Evolutionary conservation across 2,797 vertebrate species (phyloP).

Genomic region (Lithobates sylvaticus): DNA sequence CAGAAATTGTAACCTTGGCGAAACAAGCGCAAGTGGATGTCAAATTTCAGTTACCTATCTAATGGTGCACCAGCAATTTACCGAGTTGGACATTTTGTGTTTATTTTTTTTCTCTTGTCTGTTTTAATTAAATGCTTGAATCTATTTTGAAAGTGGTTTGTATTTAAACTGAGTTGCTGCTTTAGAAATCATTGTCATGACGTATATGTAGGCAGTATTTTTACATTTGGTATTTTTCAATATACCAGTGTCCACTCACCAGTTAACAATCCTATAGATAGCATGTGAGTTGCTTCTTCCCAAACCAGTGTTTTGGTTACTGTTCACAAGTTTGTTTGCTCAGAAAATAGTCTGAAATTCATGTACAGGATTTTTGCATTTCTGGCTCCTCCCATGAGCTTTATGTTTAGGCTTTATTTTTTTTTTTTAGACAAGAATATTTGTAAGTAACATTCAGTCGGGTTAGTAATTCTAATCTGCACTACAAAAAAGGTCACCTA

Average conservation of each 20-base stretch:
- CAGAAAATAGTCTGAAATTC: not conserved
- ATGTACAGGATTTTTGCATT: not conserved
- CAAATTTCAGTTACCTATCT: slow-evolving; percentile 95
- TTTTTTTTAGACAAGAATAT: too few species aligned
- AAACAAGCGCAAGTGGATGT: slow-evolving; percentile 97
- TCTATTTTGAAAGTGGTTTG: slow-evolving; percentile 65
- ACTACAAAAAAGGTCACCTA: too few species aligned
- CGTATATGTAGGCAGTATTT: slow-evolving; percentile 13
- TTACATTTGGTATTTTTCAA: slow-evolving; percentile 5
- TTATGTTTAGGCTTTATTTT: too few species aligned
- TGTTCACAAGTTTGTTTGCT: not conserved
- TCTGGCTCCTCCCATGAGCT: too few species aligned
- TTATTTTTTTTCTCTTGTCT: slow-evolving; percentile 64
- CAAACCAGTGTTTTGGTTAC: not conserved
- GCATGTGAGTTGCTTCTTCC: slow-evolving; percentile 4
- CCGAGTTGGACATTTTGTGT: slow-evolving; percentile 71
- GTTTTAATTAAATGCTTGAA: slow-evolving; percentile 66
- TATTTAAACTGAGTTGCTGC: slow-evolving; percentile 63
- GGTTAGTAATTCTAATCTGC: too few species aligned
- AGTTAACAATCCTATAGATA: slow-evolving; percentile 7
- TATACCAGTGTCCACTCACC: not conserved
- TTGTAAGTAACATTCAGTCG: too few species aligned
- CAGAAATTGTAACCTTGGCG: slow-evolving; percentile 94
- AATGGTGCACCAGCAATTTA: slow-evolving; percentile 62
- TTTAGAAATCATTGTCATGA: slow-evolving; percentile 34